Percentiles rank a stretch among this genome's conserved stretches.
Conservation (phyloP, 1,140 invertebrate genomes). For the Trichonephila clavata region DNA sequence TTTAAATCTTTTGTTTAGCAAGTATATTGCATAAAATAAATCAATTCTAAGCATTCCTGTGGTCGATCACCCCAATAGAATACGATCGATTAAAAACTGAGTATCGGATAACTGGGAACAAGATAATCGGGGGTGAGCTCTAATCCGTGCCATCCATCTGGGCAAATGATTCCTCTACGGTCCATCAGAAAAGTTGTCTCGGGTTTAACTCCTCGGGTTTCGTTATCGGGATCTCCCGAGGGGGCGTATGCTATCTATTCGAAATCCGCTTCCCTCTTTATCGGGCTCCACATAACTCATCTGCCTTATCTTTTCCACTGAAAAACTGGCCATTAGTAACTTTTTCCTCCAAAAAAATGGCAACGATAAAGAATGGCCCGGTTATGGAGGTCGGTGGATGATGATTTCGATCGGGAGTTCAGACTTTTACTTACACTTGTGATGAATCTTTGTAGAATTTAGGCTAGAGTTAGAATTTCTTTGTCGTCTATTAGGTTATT, state of each 20-base stretch:
- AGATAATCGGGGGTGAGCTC: neutral
- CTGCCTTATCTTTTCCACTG: neutral
- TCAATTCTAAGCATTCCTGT: no score
- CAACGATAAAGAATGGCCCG: neutral
- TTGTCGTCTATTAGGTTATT: no score
- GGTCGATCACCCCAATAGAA: no score
- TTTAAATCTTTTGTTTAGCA: no score
- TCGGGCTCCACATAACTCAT: slow-evolving; percentile 6
- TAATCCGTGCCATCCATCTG: neutral
- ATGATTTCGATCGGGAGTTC: slow-evolving; percentile 1
- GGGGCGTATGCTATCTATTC: neutral
- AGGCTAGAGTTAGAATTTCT: no score
- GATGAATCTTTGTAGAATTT: no score
- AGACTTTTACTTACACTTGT: neutral
- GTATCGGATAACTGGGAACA: neutral
- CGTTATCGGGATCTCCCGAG: neutral
- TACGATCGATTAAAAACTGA: no score
- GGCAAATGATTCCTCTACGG: neutral
- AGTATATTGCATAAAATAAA: no score
- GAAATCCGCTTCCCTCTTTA: slow-evolving; percentile 9
- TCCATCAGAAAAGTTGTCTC: neutral
- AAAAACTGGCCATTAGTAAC: slow-evolving; percentile 16
- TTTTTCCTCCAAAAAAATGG: neutral
- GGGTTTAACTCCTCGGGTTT: neutral
- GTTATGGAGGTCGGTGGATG: neutral